Percentiles rank a stretch among this genome's conserved stretches.
Conservation (phyloP, 2,113 vertebrate genomes). For the Caranx melampygus region DNA sequence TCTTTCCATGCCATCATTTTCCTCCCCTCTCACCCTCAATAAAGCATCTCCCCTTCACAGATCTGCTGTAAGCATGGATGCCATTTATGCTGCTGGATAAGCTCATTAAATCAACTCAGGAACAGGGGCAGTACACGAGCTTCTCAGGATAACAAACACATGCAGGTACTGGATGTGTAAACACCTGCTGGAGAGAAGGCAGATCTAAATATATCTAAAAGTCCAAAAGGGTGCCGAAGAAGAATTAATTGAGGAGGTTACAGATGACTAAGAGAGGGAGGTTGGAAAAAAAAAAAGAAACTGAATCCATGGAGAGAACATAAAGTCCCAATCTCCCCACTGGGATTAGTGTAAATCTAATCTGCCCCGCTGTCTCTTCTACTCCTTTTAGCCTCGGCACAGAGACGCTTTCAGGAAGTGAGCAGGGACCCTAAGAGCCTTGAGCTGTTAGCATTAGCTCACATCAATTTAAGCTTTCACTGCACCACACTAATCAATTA, state of each 20-base stretch:
- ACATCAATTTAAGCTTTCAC: slow-evolving; percentile 67
- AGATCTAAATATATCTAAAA: slow-evolving; percentile 32
- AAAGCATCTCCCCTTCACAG: slow-evolving; percentile 38
- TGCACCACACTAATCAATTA: slow-evolving; percentile 76
- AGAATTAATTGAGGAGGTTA: slow-evolving; percentile 22
- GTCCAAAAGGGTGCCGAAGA: neutral
- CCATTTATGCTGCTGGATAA: slow-evolving; percentile 49
- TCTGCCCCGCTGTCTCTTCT: slow-evolving; percentile 57
- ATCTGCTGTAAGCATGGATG: slow-evolving; percentile 47
- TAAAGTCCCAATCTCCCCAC: slow-evolving; percentile 56
- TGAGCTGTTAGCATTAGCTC: slow-evolving; percentile 68
- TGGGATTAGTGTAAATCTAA: slow-evolving; percentile 73
- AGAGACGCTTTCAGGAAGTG: slow-evolving; percentile 55
- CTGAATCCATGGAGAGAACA: slow-evolving; percentile 29
- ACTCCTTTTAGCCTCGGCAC: slow-evolving; percentile 53
- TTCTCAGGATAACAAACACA: slow-evolving; percentile 26
- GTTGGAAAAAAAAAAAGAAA: neutral
- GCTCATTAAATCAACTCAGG: slow-evolving; percentile 58
- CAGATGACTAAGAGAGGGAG: slow-evolving; percentile 10
- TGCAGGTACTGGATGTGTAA: slow-evolving; percentile 26
- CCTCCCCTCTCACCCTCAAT: slow-evolving; percentile 37
- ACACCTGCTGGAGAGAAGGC: neutral
- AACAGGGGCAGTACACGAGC: slow-evolving; percentile 42
- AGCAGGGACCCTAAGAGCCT: slow-evolving; percentile 55
- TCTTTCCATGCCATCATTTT: slow-evolving; percentile 32